Evolutionary conservation across 2,797 vertebrate genomes (phyloP), one percentile per base, ranked within the genome.

Genomic region (Enoplosus armatus): DNA sequence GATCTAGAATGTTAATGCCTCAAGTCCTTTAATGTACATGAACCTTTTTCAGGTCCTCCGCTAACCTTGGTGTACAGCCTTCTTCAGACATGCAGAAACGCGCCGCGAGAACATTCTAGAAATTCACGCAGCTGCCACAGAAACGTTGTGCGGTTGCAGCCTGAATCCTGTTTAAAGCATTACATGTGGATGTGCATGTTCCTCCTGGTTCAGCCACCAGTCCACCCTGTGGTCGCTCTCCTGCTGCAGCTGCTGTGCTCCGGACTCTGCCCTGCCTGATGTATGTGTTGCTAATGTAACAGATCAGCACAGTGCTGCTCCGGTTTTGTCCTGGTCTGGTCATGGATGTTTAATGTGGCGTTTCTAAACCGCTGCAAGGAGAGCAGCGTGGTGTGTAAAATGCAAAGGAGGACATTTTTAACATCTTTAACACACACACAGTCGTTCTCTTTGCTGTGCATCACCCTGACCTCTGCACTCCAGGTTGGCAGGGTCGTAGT

Each of bases 391-490:
- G 14, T 7, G 20, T 26, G 20, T 53, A 43, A n/a, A 5, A 20
- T 18, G 4, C 16, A 22, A 45, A 45, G 41, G 20, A 37, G 5
- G 33, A 37, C 51, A 51, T 8, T 18, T 65, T 5, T 18, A 50
- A 66, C 29, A 39, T 50, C 16, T 12, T 37, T 7, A 58, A 24
- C 27, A 33, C 43, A 68, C 18, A 69, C 33, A 29, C 22, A 47
- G 48, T 14, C 24, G 31, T 53, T 53, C 1, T n/a, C 6, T 37
- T 16, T 29, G 31, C n/a, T 35, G 35, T 18, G 22, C 24, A n/a
- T 26, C 8, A 16, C 27, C 6, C 96, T 96, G 92, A 99, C 98
- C 98, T 92, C 96, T 95, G 91, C 98, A 99, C 89, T 99, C 97
- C 75, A 99, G 89, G 73, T 94, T 97, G 85, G 94, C 82, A 1